phyloP scores from a whole-genome alignment of 2,797 vertebrate species.

The Cottoperca gobio region DNA sequence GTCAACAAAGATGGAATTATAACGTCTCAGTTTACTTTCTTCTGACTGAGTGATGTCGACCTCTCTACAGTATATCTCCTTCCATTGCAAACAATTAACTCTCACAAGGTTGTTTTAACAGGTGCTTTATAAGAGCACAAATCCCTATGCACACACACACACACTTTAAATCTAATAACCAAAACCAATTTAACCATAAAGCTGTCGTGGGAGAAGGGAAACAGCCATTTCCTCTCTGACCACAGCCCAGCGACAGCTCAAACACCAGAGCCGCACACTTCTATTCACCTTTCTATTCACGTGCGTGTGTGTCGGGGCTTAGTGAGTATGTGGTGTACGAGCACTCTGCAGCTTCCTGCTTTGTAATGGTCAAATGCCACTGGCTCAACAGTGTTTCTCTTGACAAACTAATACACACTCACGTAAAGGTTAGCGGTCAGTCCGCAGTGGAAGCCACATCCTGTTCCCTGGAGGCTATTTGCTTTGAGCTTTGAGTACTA shows the following conservation, averaged over 20 bases:
- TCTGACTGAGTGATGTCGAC: slow-evolving; percentile 10
- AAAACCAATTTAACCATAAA: slow-evolving; percentile 70
- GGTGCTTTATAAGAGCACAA: slow-evolving; percentile 64
- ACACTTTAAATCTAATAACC: slow-evolving; percentile 77
- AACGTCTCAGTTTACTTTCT: not conserved
- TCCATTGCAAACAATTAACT: slow-evolving; percentile 54
- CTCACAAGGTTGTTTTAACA: slow-evolving; percentile 76
- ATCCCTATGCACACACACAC: slow-evolving; percentile 53
- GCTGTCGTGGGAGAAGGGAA: slow-evolving; percentile 68
- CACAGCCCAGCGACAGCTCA: slow-evolving; percentile 38
- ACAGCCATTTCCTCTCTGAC: slow-evolving; percentile 70
- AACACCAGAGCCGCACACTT: slow-evolving; percentile 32
- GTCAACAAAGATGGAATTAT: not conserved
- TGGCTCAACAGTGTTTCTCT: slow-evolving; percentile 16
- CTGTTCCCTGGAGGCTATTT: slow-evolving; percentile 58
- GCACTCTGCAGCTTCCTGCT: slow-evolving; percentile 64
- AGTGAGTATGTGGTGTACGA: slow-evolving; percentile 53
- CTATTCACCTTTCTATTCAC: slow-evolving; percentile 41
- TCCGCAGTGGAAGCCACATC: slow-evolving; percentile 52
- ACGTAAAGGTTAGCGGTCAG: slow-evolving; percentile 39
- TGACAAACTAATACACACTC: slow-evolving; percentile 35
- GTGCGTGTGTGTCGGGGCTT: slow-evolving; percentile 27
- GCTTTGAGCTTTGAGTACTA: slow-evolving; percentile 7
- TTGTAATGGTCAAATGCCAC: slow-evolving; percentile 53
- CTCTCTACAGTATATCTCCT: slow-evolving; percentile 19